Evolutionary conservation across 30 jellyfish, hydroid and myxozoan genomes (phyloP).

Genomic region (Turritopsis dohrnii): DNA sequence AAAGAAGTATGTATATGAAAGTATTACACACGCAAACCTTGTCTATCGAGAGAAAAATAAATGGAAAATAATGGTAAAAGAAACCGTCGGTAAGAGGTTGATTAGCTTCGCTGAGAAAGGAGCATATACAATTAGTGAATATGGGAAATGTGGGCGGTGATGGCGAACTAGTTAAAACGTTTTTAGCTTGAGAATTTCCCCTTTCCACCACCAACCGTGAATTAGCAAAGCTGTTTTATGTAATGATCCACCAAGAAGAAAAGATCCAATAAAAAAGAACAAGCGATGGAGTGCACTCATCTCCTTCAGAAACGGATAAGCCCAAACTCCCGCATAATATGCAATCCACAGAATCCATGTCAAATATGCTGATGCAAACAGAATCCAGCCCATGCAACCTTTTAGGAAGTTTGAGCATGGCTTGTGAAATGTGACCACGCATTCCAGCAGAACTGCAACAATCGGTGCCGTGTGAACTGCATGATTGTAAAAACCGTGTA

Average conservation of each 20-base stretch:
- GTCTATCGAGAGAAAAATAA: no score
- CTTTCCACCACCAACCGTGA: constrained; percentile 1
- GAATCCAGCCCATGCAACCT: constrained; percentile 32
- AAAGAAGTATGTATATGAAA: no score
- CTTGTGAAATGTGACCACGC: constrained; percentile 29
- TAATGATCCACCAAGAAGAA: neutral
- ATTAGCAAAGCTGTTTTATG: neutral
- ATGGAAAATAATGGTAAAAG: no score
- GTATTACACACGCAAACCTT: no score
- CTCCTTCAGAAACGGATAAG: constrained; percentile 52
- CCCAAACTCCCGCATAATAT: constrained; percentile 55
- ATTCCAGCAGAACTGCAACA: constrained; percentile 25
- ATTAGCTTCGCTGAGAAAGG: no score
- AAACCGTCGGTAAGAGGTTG: no score
- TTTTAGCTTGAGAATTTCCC: neutral
- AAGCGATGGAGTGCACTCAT: constrained; percentile 32
- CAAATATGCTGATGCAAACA: constrained; percentile 38
- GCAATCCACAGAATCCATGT: constrained; percentile 75
- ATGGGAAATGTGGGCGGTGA: no score
- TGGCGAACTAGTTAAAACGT: neutral
- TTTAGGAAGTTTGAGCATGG: constrained; percentile 10
- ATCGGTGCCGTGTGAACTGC: constrained; percentile 52
- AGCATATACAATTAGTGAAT: no score
- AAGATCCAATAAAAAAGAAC: neutral
- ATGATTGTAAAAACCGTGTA: constrained; percentile 59